Percentiles rank a stretch among this genome's conserved stretches.
phyloP scores from a whole-genome alignment of 35 echinoderm and acorn worm genomes.

The Apostichopus californicus region DNA sequence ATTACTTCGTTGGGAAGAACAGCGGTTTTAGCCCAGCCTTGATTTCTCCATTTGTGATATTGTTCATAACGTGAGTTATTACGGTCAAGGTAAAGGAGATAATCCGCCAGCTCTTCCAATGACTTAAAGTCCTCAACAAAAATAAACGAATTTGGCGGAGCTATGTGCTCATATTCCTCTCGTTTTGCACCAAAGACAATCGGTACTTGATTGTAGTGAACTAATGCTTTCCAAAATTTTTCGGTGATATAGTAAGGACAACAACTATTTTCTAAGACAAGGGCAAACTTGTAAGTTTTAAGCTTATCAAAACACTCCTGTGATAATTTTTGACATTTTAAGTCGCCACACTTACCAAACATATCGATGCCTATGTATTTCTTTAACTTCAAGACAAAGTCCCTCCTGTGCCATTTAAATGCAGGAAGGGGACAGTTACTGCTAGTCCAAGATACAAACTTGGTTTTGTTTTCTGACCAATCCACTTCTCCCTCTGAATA shows the following conservation, averaged over 20 bases:
- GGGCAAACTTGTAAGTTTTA: constrained; percentile 65
- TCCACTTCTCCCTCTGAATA: constrained; percentile 2
- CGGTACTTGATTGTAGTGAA: constrained; percentile 53
- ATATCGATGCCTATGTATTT: constrained; percentile 47
- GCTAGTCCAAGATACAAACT: constrained; percentile 54
- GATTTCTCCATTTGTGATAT: constrained; percentile 66
- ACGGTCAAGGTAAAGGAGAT: constrained; percentile 50
- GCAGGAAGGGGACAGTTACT: constrained; percentile 36
- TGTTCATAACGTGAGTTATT: constrained; percentile 57
- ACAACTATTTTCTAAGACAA: constrained; percentile 66
- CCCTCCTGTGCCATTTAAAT: constrained; percentile 47
- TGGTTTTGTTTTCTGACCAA: constrained; percentile 55
- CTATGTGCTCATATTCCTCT: constrained; percentile 64
- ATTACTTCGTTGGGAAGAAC: not conserved
- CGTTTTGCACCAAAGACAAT: constrained; percentile 68
- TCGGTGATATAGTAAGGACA: constrained; percentile 70
- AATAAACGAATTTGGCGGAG: constrained; percentile 80
- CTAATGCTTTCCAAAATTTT: constrained; percentile 68
- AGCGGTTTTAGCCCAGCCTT: constrained; percentile 12
- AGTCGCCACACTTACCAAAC: constrained; percentile 61
- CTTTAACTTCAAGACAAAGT: constrained; percentile 50
- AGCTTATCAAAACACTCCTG: constrained; percentile 56
- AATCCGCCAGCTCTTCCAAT: constrained; percentile 50
- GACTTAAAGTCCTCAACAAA: constrained; percentile 69
- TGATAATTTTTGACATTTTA: constrained; percentile 29